Evolutionary conservation across 2,888 invertebrate species (phyloP).

Genomic region (Tyria jacobaeae): DNA sequence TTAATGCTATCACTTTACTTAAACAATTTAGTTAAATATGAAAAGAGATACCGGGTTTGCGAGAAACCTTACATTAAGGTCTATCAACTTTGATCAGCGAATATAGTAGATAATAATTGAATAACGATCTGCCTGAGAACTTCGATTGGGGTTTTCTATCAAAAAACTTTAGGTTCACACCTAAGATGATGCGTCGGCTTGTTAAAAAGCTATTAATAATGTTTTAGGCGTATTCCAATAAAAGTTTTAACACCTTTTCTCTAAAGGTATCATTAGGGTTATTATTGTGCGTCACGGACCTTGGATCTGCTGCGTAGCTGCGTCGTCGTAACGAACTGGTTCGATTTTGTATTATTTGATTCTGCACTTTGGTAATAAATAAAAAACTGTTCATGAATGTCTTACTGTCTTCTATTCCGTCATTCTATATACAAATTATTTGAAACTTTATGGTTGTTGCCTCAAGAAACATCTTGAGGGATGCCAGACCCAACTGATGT

Average conservation of each 20-base stretch:
- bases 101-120: constrained; percentile 57
- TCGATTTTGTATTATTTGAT: constrained; percentile 54
- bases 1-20: constrained; percentile 44
- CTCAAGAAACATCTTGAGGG: neutral
- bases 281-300: constrained; percentile 69
- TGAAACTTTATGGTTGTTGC: neutral
- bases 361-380: constrained; percentile 24
- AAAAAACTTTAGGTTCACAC: constrained; percentile 71
- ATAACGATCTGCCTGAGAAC: constrained; percentile 50
- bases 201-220: constrained; percentile 86
- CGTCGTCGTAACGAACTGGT: constrained; percentile 52
- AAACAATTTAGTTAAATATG: constrained; percentile 34
- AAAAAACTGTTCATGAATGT: neutral
- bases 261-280: constrained; percentile 81
- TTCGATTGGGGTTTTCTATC: constrained; percentile 39
- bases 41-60: constrained; percentile 40
- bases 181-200: constrained; percentile 76
- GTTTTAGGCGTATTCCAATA: constrained; percentile 83
- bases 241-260: constrained; percentile 86
- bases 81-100: constrained; percentile 53
- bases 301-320: constrained; percentile 57
- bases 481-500: constrained; percentile 40
- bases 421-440: neutral
- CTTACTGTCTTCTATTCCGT: neutral
- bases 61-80: constrained; percentile 47